Evolutionary conservation across 2,113 vertebrate species (phyloP).

Genomic region (Protobothrops mucrosquamatus): DNA sequence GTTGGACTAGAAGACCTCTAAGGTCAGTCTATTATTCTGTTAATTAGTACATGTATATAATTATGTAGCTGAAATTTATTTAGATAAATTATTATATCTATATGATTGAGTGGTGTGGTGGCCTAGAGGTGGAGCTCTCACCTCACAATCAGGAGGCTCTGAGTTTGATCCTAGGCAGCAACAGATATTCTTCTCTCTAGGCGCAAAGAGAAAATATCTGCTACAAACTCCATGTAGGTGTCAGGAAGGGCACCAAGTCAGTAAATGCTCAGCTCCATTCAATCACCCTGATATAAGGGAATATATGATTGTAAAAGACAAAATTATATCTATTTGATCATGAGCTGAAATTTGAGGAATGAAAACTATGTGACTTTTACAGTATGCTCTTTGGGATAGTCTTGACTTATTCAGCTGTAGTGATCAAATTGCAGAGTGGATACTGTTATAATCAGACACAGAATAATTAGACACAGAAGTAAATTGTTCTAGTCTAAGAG

Average conservation of each 20-base stretch:
- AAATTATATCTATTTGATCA: not conserved
- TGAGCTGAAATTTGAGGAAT: constrained; percentile 18
- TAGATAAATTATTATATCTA: not conserved
- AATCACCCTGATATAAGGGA: not conserved
- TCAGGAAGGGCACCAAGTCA: not conserved
- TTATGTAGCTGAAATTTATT: not conserved
- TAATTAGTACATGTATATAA: not conserved
- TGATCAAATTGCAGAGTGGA: not conserved
- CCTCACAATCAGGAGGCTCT: not conserved
- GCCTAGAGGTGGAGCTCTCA: not conserved
- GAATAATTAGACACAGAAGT: not conserved
- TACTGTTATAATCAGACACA: not conserved
- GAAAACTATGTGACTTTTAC: not conserved
- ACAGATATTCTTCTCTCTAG: not conserved
- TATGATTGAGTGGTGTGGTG: not conserved
- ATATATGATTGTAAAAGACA: not conserved
- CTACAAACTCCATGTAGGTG: not conserved
- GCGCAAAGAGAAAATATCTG: not conserved
- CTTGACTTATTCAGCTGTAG: not conserved
- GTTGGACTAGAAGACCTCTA: not conserved
- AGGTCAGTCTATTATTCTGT: not conserved
- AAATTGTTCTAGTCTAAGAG: not conserved
- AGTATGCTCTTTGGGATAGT: not conserved
- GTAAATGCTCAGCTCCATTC: not conserved
- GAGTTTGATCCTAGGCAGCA: not conserved